Percentiles rank a stretch among this genome's conserved stretches.
Conservation (phyloP, 2,113 vertebrate genomes). For the Myrmecobius fasciatus region DNA sequence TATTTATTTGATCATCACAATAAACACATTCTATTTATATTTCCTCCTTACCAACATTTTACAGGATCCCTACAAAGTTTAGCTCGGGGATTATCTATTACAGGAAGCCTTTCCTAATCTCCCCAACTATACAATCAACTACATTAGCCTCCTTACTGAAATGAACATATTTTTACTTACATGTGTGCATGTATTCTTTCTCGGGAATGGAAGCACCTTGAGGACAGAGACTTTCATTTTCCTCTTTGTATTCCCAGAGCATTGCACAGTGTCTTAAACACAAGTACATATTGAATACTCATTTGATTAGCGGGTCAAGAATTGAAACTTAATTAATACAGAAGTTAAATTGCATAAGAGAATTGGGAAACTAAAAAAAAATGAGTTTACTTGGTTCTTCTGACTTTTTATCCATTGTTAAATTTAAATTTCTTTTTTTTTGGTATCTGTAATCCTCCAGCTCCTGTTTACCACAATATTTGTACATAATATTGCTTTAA, state of each 20-base stretch:
- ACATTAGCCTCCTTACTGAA: not conserved
- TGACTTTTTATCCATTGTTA: slow-evolving; percentile 12
- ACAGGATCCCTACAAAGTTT: not conserved
- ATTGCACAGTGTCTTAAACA: not conserved
- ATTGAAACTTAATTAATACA: not conserved
- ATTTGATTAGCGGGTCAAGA: not conserved
- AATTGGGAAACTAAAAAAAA: not conserved
- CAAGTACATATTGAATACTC: not conserved
- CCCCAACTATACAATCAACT: not conserved
- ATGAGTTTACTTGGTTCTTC: not conserved
- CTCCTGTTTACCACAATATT: slow-evolving; percentile 1
- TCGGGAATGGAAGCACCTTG: not conserved
- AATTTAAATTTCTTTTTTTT: slow-evolving; percentile 20
- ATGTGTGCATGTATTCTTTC: not conserved
- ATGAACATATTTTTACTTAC: not conserved
- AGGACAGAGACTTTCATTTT: not conserved
- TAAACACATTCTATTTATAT: not conserved
- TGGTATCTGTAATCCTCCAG: not conserved
- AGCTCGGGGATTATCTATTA: not conserved
- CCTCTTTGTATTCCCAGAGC: not conserved
- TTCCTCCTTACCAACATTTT: not conserved
- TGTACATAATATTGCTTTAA: not conserved
- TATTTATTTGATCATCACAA: not conserved
- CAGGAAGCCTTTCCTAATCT: not conserved
- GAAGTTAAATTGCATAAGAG: not conserved